phyloP scores from a whole-genome alignment of 2,888 invertebrate genomes.

The Hypercompe scribonia region DNA sequence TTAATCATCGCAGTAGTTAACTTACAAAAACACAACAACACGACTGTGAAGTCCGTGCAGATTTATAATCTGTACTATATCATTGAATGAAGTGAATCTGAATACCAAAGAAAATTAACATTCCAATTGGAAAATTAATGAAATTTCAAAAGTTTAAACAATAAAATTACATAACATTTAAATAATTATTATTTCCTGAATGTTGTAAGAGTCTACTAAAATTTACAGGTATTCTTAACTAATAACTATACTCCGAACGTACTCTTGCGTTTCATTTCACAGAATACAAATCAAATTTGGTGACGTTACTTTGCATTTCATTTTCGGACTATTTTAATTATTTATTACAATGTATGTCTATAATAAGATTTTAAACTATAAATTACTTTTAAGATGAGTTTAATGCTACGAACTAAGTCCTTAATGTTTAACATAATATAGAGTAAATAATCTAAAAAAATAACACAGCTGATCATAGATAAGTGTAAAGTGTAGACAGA shows the following conservation, averaged over 20 bases:
- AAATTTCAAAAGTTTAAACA: neutral
- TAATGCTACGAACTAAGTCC: neutral
- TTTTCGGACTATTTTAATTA: neutral
- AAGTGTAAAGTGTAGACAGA: slow-evolving; percentile 28
- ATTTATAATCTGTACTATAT: slow-evolving; percentile 37
- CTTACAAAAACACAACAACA: slow-evolving; percentile 44
- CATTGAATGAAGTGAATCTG: slow-evolving; percentile 21
- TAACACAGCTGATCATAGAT: slow-evolving; percentile 40
- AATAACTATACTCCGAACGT: neutral
- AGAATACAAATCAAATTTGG: neutral
- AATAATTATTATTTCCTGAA: neutral
- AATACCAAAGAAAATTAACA: slow-evolving; percentile 16
- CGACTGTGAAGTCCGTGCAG: slow-evolving; percentile 30
- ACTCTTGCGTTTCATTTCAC: slow-evolving; percentile 22
- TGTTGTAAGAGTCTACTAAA: neutral
- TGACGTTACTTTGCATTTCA: neutral
- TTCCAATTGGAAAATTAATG: neutral
- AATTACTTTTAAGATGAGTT: neutral
- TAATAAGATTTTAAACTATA: neutral
- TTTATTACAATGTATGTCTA: neutral
- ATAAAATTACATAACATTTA: neutral
- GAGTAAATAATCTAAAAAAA: neutral
- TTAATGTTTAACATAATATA: neutral
- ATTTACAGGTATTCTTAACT: neutral
- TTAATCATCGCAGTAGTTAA: slow-evolving; percentile 32